phyloP scores from a whole-genome alignment of 2,113 vertebrate species.

The Condylura cristata region DNA sequence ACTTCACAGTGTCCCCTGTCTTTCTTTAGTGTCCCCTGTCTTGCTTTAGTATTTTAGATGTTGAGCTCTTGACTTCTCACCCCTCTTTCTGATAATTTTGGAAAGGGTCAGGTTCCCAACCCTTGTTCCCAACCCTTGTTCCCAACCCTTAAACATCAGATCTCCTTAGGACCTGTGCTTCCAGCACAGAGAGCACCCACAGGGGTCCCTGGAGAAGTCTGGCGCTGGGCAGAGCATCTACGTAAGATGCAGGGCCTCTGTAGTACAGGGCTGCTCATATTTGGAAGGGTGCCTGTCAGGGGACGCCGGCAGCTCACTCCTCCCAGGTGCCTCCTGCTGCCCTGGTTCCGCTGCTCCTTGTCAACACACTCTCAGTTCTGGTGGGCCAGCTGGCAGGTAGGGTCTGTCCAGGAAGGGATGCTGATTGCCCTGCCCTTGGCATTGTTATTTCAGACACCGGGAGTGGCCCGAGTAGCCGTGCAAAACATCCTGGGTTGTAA shows the following conservation, averaged over 20 bases:
- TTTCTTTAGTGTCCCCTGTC: background rate
- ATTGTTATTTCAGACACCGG: background rate
- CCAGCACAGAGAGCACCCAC: background rate
- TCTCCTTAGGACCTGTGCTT: background rate
- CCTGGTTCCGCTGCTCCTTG: rapidly evolving
- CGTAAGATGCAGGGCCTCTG: rapidly evolving
- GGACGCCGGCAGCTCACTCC: background rate
- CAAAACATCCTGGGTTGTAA: slow-evolving; percentile 23
- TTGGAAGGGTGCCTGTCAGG: background rate
- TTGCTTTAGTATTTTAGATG: background rate
- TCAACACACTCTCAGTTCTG: background rate
- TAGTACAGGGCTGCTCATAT: rapidly evolving
- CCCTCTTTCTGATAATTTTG: background rate
- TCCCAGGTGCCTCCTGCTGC: background rate
- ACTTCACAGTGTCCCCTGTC: background rate
- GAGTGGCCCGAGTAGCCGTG: background rate
- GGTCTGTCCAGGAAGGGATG: background rate
- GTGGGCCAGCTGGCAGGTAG: background rate
- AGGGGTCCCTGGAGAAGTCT: background rate
- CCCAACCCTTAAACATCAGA: background rate
- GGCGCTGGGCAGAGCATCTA: background rate
- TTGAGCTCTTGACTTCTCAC: background rate
- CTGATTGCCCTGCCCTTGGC: background rate
- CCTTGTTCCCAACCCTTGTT: background rate
- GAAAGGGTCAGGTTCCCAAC: background rate